Base-by-base conservation (phyloP, 2,888 invertebrate species). In the Synanthedon tipuliformis region DNA sequence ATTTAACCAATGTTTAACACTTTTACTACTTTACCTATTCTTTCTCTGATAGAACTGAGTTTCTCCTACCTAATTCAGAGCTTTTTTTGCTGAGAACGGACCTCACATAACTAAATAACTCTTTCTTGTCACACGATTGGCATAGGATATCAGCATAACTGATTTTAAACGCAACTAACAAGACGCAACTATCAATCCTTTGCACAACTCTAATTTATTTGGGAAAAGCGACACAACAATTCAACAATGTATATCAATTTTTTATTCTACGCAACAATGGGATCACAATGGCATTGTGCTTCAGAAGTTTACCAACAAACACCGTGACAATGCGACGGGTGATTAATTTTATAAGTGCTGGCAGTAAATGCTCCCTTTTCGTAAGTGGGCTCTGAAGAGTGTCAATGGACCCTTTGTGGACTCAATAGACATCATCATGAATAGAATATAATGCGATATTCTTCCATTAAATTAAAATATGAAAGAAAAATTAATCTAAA, bases 301-400 rank as follows among this genome's bases (percentile, higher is more conserved):
- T 53, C 61, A 61, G 66, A 69, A 84, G 86, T 86, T 82, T 86
- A 81, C 85, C 82, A 85, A 85, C 86, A 86, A 68, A 73, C 71
- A 59, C 64, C 64, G 59, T 66, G 71, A 76, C 75, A 77, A 71
- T 71, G 70, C 63, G 68, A 70, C 69, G 73, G 78, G 77, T 82
- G 84, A 85, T 85, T 82, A 83, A 82, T 84, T 79, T 71, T 63
- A 69, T 73, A 77, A 78, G 81, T 79, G 68, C 63, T 68, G 40
- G 53, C 50, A 51, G 66, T 77, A 74, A 76, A 71, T 75, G 72
- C 72, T 73, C 75, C 74, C 71, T 58, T 65, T 69, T 51, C 55
- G 41, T 57, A 58, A 63, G 61, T 61, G 61, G 60, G 60, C 63
- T 60, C 63, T 64, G 57, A 13, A 49, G 45, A 53, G 57, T 52